phyloP scores from a whole-genome alignment of 2,888 invertebrate species.

The Cacoxenus indagator region DNA sequence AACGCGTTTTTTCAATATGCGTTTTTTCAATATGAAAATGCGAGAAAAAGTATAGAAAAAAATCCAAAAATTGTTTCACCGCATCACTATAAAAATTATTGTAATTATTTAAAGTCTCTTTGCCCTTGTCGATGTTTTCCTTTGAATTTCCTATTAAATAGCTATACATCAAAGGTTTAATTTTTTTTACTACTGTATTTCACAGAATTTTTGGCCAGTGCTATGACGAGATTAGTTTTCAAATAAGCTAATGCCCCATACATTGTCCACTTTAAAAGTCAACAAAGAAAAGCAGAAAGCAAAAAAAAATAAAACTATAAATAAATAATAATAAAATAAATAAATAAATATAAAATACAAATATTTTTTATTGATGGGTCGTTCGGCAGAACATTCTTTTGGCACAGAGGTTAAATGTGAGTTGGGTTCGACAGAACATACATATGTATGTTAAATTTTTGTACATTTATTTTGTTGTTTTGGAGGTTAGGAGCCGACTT shows the following conservation, averaged over 20 bases:
- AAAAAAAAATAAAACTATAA: not conserved
- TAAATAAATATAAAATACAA: too few relatives aligned
- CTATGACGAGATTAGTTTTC: too few relatives aligned
- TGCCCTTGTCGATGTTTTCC: not conserved
- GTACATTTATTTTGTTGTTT: too few relatives aligned
- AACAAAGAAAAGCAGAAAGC: not conserved
- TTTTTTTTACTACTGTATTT: not conserved
- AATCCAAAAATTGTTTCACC: not conserved
- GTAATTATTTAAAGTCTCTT: not conserved
- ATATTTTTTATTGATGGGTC: too few relatives aligned
- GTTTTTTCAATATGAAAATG: conserved; percentile 8
- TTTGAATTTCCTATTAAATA: not conserved
- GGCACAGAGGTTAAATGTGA: too few relatives aligned
- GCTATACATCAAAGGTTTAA: not conserved
- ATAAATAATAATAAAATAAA: too few relatives aligned
- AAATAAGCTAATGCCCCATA: not conserved
- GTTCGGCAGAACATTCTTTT: too few relatives aligned
- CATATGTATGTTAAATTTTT: too few relatives aligned
- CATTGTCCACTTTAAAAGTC: not conserved
- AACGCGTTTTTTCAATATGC: conserved; percentile 6
- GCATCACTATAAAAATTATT: not conserved
- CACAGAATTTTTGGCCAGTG: too few relatives aligned
- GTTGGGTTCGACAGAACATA: too few relatives aligned
- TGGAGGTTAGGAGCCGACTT: too few relatives aligned
- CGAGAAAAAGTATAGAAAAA: not conserved